A percentile compares a stretch with the other conserved stretches of the same genome.
These are phyloP conservation scores for Arremon aurantiirostris DNA, from an alignment of 2,797 vertebrate species.

Conservation along the genomic window DNA sequence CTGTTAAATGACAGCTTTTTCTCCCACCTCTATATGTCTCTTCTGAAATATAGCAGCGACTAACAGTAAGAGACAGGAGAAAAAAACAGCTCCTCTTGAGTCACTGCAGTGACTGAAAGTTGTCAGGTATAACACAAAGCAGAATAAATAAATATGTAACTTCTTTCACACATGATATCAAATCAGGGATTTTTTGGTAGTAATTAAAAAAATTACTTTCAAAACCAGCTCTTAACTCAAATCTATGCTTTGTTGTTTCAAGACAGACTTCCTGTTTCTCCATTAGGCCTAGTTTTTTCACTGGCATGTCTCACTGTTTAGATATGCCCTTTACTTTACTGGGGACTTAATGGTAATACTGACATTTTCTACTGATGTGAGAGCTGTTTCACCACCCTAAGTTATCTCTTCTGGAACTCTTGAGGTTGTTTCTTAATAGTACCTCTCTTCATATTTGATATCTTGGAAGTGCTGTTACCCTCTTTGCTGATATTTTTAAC, in stretches of 20 bases:
- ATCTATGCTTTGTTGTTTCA: not conserved
- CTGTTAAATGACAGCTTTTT: not conserved
- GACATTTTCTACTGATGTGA: not conserved
- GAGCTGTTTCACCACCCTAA: not conserved
- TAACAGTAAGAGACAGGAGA: not conserved
- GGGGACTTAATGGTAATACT: not conserved
- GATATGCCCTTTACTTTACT: not conserved
- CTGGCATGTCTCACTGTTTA: not conserved
- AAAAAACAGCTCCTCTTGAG: accelerated
- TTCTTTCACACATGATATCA: not conserved
- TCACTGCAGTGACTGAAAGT: not conserved
- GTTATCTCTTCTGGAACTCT: not conserved
- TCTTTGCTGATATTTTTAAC: not conserved
- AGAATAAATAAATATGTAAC: not conserved
- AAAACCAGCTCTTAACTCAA: not conserved
- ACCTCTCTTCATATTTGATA: not conserved
- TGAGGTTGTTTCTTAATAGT: not conserved
- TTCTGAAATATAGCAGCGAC: not conserved
- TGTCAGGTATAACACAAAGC: not conserved
- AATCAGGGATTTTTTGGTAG: not conserved
- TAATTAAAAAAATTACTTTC: not conserved
- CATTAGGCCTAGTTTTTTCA: not conserved
- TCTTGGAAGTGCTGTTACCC: not conserved
- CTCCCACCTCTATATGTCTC: not conserved
- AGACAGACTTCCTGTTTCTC: not conserved